phyloP scores from a whole-genome alignment of 2,797 vertebrate species.

The Leptodactylus fallax region DNA sequence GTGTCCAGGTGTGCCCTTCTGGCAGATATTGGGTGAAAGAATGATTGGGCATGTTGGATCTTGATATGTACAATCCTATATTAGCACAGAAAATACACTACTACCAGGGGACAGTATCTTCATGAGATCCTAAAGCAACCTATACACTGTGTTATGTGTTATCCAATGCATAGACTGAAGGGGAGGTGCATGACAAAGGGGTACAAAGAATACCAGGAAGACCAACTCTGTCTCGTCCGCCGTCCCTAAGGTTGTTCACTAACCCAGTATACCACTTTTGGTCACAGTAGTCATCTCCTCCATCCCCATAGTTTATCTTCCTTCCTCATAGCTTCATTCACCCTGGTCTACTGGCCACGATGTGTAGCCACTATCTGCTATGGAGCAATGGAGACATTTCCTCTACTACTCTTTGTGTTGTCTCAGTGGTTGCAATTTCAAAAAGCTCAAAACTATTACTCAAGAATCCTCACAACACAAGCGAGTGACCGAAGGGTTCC shows the following conservation, averaged over 20 bases:
- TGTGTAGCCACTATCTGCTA: slow-evolving; percentile 2
- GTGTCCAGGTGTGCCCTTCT: neutral
- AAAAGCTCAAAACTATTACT: slow-evolving; percentile 14
- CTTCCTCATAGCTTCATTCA: neutral
- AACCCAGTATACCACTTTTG: neutral
- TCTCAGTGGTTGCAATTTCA: slow-evolving; percentile 17
- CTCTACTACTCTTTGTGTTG: slow-evolving; percentile 6
- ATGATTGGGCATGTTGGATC: neutral
- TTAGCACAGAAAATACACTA: no score
- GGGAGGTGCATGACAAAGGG: no score
- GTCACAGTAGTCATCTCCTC: neutral
- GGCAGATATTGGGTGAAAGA: neutral
- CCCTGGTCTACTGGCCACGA: no score
- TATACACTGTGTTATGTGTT: no score
- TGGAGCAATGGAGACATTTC: slow-evolving; percentile 11
- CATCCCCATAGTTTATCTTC: neutral
- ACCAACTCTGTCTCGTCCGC: no score
- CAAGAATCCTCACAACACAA: neutral
- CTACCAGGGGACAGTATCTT: neutral
- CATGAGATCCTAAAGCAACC: no score
- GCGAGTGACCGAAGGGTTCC: neutral
- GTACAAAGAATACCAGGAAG: no score
- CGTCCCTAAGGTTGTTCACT: no score
- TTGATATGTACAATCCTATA: neutral
- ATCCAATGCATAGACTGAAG: no score